Base-by-base conservation (phyloP, 2,113 vertebrate genomes). In the Hyla sarda region DNA sequence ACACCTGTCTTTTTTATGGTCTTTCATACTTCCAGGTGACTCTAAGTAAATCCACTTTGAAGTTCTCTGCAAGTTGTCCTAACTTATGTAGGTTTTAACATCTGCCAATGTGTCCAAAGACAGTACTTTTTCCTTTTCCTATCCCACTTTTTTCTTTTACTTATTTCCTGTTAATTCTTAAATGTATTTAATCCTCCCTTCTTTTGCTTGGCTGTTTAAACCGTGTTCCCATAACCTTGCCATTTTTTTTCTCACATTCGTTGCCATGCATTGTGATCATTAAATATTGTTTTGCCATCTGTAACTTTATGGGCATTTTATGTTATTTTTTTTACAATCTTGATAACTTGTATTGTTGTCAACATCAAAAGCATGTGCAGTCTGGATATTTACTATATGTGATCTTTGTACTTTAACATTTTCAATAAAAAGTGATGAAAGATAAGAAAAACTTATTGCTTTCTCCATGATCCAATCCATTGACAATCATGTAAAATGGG, bases 291-390 rank as follows among this genome's bases (percentile, higher is more conserved):
- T 69, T 69, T 69, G 30, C 65, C 32, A 69, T 37, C 65, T 69
- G 65, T 19, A 16, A 69, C 65, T 69, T 69, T 34, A 69, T 69
- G 32, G 28, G 65, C 65, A 69, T 19, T 9, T 69, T 34, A 34
- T 69, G 17, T 69, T 69, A n/a, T 69, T 30, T 34, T 34, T 69
- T 69, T 17, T 69, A 69, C 67, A 37, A 41, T 71, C 34, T 41
- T 71, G 32, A 71, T 71, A 71, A 71, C 34, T 41, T 37, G 32
- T 71, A 41, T 41, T 71, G 67, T 37, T 37, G 19, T 71, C 34
- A 32, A 71, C 67, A 71, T 71, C 67, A 71, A 71, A 41, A 19
- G 34, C 67, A 69, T 23, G 65, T 34, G 65, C 30, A 69, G 19
- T 23, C 32, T 10, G 21, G 19, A 71, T 71, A 71, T 71, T 71